Percentiles rank a stretch among this genome's conserved stretches.
phyloP scores from a whole-genome alignment of 1,140 invertebrate genomes.

The Drosophila melanica region DNA sequence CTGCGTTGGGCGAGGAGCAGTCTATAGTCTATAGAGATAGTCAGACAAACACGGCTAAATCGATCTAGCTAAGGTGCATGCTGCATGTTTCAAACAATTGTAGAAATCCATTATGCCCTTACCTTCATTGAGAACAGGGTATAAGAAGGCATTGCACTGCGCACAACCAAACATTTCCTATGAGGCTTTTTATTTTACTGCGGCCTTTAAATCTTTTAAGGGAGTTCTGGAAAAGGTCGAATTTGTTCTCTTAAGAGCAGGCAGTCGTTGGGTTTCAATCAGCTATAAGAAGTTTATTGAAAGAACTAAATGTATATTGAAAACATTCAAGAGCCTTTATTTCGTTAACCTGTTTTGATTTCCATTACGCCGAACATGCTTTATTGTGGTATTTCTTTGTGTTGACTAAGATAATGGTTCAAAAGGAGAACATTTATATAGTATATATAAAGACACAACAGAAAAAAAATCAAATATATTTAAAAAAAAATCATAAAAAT shows the following conservation, averaged over 20 bases:
- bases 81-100: too few species aligned
- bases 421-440: slow-evolving; percentile 6
- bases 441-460: neutral
- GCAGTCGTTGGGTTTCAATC: neutral
- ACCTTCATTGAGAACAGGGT: neutral
- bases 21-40: too few species aligned
- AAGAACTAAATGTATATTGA: neutral
- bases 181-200: slow-evolving; percentile 23
- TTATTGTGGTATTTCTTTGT: too few species aligned
- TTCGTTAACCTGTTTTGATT: too few species aligned
- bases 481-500: too few species aligned
- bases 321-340: neutral
- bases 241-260: slow-evolving; percentile 4
- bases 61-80: too few species aligned
- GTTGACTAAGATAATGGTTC: too few species aligned
- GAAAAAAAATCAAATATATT: too few species aligned
- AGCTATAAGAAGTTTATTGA: slow-evolving; percentile 1
- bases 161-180: slow-evolving; percentile 14
- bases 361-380: too few species aligned
- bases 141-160: slow-evolving; percentile 21
- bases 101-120: too few species aligned
- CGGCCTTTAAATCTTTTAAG: neutral
- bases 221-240: slow-evolving; percentile 29
- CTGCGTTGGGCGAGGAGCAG: too few species aligned
- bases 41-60: too few species aligned